Base-by-base conservation (phyloP, 2,888 invertebrate species). In the Cheilosia scutellata region DNA sequence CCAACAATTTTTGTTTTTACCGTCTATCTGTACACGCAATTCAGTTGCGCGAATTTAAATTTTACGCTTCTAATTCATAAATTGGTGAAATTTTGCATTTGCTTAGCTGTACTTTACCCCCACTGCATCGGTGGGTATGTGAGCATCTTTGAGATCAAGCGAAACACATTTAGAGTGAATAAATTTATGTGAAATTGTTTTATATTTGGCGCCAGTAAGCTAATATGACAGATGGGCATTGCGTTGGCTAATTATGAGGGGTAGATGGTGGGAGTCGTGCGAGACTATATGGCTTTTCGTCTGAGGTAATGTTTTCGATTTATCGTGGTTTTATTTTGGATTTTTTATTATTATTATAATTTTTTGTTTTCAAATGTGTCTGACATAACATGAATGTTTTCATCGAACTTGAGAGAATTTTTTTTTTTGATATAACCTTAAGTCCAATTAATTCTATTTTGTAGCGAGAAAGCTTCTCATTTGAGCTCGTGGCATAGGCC, bases 11-110 rank as follows among this genome's bases (percentile, higher is more conserved):
- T 31, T 58, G 25, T 4, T 47, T 5, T 47, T 20, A 47, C 7
- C 20, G n/a, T 6, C 9, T 16, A 20, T 37, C 29, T 62, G 44
- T 44, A 33, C 20, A 42, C 62, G 70, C 70, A 58, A 70, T 77
- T 77, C 53, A 49, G 37, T 76, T 75, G 57, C 57, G 49, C 66
- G 57, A 66, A 68, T 68, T 60, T 13, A 51, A 68, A 60, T 51
- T 70, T 62, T 57, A 70, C 55, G 44, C 70, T 77, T 58, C 42
- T 40, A 66, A 60, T 58, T 66, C 40, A 57, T 40, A 55, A 65
- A 31, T 49, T 65, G 65, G n/a, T 7, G 13, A 6, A 33, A 63
- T 31, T 63, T 42, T 27, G 27, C 42, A 33, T 16, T 47, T 33
- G 29, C 37, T 13, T 16, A 7, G 3, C 47, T 47, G 47, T 20